A percentile compares a stretch with the other conserved stretches of the same genome.
Evolutionary conservation across 1,140 invertebrate genomes (phyloP).

Genomic region (Drosophila obscura): DNA sequence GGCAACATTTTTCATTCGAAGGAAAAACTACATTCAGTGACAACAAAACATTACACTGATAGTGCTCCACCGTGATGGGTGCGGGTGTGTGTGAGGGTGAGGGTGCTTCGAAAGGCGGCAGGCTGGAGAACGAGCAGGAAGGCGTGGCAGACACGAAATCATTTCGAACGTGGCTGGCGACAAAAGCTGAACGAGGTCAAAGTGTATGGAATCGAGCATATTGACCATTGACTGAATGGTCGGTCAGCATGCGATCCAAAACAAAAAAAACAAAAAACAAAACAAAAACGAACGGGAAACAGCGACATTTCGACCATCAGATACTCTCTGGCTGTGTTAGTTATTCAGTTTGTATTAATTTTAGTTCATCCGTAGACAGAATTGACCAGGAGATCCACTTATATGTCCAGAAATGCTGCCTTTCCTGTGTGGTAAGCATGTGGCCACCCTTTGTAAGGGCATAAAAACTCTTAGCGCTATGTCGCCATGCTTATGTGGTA

Average conservation of each 20-base stretch:
- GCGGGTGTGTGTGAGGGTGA: not conserved
- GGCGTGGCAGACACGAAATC: slow-evolving; percentile 53
- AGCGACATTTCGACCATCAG: not conserved
- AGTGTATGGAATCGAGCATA: slow-evolving; percentile 59
- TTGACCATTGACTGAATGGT: slow-evolving; percentile 68
- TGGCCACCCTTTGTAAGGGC: too few relatives aligned
- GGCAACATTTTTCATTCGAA: slow-evolving; percentile 62
- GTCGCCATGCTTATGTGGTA: not conserved
- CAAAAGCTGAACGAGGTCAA: slow-evolving; percentile 67
- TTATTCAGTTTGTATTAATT: too few relatives aligned
- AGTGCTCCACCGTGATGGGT: slow-evolving; percentile 35
- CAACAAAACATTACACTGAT: slow-evolving; percentile 63
- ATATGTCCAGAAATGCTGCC: too few relatives aligned
- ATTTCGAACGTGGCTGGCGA: slow-evolving; percentile 58
- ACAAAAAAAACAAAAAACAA: slow-evolving; percentile 3
- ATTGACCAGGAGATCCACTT: too few relatives aligned
- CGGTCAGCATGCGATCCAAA: slow-evolving; percentile 50
- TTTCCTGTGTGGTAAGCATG: too few relatives aligned
- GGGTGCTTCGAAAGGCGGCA: too few relatives aligned
- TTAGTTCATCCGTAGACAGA: too few relatives aligned
- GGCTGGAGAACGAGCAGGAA: too few relatives aligned
- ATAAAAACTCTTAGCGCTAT: not conserved
- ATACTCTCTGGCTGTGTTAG: too few relatives aligned
- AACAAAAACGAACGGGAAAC: slow-evolving; percentile 5
- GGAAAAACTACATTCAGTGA: slow-evolving; percentile 48